phyloP scores from a whole-genome alignment of 1,140 invertebrate genomes.

The Magallana angulata region DNA sequence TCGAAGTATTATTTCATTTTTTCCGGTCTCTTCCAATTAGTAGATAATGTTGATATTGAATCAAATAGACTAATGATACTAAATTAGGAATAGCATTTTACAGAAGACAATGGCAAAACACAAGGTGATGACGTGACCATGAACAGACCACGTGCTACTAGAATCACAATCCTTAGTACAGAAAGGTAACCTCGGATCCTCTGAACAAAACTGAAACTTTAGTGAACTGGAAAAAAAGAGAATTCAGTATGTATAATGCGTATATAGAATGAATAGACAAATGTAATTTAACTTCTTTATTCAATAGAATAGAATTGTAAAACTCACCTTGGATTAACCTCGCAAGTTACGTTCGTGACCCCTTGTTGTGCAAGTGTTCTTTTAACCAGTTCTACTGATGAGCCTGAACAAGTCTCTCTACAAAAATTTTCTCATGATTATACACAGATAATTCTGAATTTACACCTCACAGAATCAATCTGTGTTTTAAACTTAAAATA shows the following conservation, averaged over 20 bases:
- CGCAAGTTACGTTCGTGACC: neutral
- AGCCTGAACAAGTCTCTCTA: neutral
- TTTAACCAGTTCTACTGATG: neutral
- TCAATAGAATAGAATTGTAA: too few species aligned
- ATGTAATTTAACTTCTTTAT: neutral
- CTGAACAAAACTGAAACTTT: conserved; percentile 14
- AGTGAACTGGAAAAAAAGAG: neutral
- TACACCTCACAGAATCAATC: too few species aligned
- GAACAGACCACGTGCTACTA: neutral
- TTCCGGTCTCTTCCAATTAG: neutral
- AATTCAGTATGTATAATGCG: neutral
- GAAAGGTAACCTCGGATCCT: neutral
- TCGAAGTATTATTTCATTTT: neutral
- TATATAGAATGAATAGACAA: neutral
- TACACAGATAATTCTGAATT: too few species aligned
- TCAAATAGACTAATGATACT: neutral
- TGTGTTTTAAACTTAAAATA: too few species aligned
- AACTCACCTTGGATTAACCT: conserved; percentile 10
- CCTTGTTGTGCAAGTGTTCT: neutral
- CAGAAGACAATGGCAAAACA: too few species aligned
- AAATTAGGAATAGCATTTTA: too few species aligned
- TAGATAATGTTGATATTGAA: neutral
- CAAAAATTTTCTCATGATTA: neutral
- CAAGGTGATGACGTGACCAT: neutral
- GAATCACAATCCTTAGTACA: neutral